Evolutionary conservation across 2,113 vertebrate genomes (phyloP).

Genomic region (Riparia riparia): DNA sequence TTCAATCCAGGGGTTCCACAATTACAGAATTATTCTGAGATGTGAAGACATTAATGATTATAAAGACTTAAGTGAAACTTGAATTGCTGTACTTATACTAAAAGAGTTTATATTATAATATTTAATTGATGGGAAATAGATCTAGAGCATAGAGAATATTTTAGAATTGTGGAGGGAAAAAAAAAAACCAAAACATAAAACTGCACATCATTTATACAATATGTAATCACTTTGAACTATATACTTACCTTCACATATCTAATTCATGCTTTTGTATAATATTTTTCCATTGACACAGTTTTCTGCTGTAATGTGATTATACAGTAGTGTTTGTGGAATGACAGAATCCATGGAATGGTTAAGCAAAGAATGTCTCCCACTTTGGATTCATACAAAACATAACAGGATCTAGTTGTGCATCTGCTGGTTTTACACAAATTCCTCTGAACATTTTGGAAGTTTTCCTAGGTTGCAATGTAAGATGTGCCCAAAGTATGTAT

Average conservation of each 20-base stretch:
- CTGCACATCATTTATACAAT: background rate
- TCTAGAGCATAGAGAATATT: background rate
- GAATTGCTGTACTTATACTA: background rate
- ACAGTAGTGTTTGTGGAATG: background rate
- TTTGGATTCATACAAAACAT: background rate
- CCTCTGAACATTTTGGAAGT: background rate
- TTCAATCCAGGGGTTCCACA: background rate
- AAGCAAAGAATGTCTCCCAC: background rate
- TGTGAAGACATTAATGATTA: background rate
- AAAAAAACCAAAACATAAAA: background rate
- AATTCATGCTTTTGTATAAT: background rate
- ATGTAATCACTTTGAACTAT: background rate
- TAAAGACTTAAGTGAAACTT: background rate
- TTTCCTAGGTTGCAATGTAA: too few species aligned
- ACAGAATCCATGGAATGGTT: background rate
- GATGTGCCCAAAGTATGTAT: too few species aligned
- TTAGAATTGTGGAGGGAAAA: background rate
- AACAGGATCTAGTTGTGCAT: background rate
- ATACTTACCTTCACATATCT: background rate
- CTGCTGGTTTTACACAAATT: background rate
- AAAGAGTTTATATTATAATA: background rate
- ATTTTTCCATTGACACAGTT: background rate
- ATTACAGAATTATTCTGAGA: background rate
- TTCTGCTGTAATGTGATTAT: background rate
- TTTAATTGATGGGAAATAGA: background rate